These are phyloP conservation scores for Semnornis frantzii DNA, from an alignment of 2,113 vertebrate species.

Conservation along the genomic window DNA sequence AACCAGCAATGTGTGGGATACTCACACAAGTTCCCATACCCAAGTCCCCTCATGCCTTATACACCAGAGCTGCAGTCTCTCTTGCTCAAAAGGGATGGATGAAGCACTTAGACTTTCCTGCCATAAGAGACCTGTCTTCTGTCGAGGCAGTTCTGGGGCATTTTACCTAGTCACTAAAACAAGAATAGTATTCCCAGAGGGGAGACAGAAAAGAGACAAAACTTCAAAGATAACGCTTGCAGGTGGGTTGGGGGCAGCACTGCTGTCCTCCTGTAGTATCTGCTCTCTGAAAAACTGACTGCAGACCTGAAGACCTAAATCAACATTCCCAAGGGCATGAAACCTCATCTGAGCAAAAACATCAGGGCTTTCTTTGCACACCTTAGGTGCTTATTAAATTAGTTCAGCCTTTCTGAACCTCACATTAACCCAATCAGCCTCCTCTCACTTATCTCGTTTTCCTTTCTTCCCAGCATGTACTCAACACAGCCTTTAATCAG, in stretches of 20 bases:
- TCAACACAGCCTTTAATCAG: not conserved
- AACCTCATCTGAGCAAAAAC: not conserved
- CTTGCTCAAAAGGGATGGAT: fast-evolving
- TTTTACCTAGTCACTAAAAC: not conserved
- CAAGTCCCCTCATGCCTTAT: fast-evolving
- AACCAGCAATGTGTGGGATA: not conserved
- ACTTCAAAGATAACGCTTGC: not conserved
- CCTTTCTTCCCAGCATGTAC: not conserved
- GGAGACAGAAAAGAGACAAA: not conserved
- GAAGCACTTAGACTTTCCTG: fast-evolving
- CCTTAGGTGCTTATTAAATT: not conserved
- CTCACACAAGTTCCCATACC: not conserved
- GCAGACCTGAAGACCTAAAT: not conserved
- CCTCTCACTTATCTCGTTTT: not conserved
- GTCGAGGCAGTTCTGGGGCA: not conserved
- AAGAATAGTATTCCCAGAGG: not conserved
- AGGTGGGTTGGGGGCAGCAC: fast-evolving
- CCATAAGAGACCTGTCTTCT: fast-evolving
- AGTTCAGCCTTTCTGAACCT: not conserved
- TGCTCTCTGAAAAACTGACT: not conserved
- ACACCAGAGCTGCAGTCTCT: not conserved
- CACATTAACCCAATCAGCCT: not conserved
- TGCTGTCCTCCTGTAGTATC: not conserved
- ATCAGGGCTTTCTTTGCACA: not conserved
- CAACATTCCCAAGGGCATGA: not conserved